A percentile compares a stretch with the other conserved stretches of the same genome.
phyloP scores from a whole-genome alignment of 2,888 invertebrate genomes.

The Steinernema hermaphroditum region DNA sequence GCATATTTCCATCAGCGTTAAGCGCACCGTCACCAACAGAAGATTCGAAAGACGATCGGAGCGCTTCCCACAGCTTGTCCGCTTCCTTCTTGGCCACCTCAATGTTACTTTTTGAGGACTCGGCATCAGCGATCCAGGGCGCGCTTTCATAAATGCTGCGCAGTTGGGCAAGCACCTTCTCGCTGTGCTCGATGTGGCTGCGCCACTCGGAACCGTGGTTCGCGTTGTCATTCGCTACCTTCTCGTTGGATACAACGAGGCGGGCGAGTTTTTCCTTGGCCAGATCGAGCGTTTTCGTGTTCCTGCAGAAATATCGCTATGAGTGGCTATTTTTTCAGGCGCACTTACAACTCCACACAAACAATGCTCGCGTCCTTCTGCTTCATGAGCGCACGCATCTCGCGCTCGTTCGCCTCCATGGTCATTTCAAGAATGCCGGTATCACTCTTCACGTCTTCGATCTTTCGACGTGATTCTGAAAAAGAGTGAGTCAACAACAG shows the following conservation, averaged over 20 bases:
- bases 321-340: not conserved
- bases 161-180: not conserved
- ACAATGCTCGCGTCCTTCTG: slow-evolving; percentile 5
- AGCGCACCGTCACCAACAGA: not conserved
- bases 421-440: not conserved
- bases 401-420: slow-evolving; percentile 1
- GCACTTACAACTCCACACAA: not conserved
- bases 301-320: not conserved
- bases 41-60: not conserved
- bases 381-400: not conserved
- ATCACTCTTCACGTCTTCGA: not conserved
- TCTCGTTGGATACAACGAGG: not conserved
- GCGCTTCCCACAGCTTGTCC: not conserved
- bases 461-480: slow-evolving; percentile 10
- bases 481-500: not conserved
- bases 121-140: slow-evolving; percentile 8
- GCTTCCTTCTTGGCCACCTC: not conserved
- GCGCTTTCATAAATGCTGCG: not conserved
- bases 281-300: not conserved
- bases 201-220: not conserved
- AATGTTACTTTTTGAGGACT: not conserved
- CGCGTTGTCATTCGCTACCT: not conserved
- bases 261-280: slow-evolving; percentile 21
- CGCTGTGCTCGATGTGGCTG: not conserved
- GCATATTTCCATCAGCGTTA: not conserved